Evolutionary conservation across 2,888 invertebrate species (phyloP).

Genomic region (Drosophila helvetica): DNA sequence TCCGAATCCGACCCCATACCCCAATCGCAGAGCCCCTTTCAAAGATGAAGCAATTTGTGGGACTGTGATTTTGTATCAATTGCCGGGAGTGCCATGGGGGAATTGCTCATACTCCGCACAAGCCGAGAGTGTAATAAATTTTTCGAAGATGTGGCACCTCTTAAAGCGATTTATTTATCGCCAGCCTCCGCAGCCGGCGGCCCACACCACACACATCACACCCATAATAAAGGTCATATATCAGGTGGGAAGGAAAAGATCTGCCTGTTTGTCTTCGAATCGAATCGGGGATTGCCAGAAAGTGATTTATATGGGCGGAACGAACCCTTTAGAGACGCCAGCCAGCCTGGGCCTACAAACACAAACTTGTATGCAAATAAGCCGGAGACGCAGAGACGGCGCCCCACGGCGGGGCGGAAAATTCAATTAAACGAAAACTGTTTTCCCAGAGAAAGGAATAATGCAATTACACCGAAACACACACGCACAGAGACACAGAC

Average conservation of each 20-base stretch:
- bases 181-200: slow-evolving; percentile 7
- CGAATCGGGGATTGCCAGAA: slow-evolving; percentile 37
- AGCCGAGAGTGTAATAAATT: slow-evolving; percentile 50
- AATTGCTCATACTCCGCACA: slow-evolving; percentile 62
- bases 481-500: slow-evolving; percentile 4
- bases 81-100: slow-evolving; percentile 38
- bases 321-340: slow-evolving; percentile 32
- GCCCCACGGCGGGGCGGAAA: slow-evolving; percentile 34
- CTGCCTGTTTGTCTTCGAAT: slow-evolving; percentile 49
- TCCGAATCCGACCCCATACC: background rate
- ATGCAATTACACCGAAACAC: slow-evolving; percentile 59
- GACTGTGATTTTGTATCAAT: slow-evolving; percentile 75
- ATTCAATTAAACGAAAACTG: slow-evolving; percentile 70
- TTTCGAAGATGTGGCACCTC: slow-evolving; percentile 28
- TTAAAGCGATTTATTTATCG: slow-evolving; percentile 46
- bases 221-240: slow-evolving; percentile 60
- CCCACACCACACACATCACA: slow-evolving; percentile 11
- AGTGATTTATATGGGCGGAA: slow-evolving; percentile 32
- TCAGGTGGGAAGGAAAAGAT: slow-evolving; percentile 25
- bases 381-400: slow-evolving; percentile 24
- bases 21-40: background rate
- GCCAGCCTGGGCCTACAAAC: background rate
- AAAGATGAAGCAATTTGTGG: slow-evolving; percentile 69
- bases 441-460: slow-evolving; percentile 52
- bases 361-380: slow-evolving; percentile 51